Conservation (phyloP, 2,113 vertebrate species). For the Marmota flaviventris region DNA sequence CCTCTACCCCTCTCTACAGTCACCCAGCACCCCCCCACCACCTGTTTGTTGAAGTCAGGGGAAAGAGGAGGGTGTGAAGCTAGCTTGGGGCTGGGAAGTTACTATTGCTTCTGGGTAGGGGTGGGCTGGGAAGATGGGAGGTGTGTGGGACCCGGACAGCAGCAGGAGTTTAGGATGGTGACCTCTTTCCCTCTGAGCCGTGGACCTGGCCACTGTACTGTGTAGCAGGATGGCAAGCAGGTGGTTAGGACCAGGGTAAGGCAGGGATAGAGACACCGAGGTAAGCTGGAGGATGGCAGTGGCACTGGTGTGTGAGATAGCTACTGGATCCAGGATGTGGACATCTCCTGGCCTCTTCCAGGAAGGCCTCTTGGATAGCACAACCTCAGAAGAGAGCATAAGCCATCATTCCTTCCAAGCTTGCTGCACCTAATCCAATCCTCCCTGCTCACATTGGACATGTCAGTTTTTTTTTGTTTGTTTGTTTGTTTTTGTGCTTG, state of each 20-base stretch:
- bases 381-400: not conserved
- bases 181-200: not conserved
- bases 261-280: not conserved
- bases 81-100: not conserved
- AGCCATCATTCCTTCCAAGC: not conserved
- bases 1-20: not conserved
- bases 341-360: not conserved
- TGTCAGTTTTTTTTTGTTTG: no score
- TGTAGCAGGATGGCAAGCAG: not conserved
- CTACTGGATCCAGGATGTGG: not conserved
- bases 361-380: slow-evolving; percentile 29
- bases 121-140: not conserved
- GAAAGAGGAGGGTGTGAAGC: not conserved
- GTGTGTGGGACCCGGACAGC: not conserved
- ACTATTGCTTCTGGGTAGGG: not conserved
- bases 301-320: not conserved
- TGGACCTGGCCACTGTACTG: not conserved
- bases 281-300: not conserved
- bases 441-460: not conserved
- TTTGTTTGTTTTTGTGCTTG: no score
- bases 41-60: not conserved
- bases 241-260: not conserved
- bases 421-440: not conserved
- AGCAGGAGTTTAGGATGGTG: not conserved
- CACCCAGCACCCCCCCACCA: not conserved